These are phyloP conservation scores for Trissolcus japonicus DNA, from an alignment of 2,888 invertebrate species.

Conservation along the genomic window DNA sequence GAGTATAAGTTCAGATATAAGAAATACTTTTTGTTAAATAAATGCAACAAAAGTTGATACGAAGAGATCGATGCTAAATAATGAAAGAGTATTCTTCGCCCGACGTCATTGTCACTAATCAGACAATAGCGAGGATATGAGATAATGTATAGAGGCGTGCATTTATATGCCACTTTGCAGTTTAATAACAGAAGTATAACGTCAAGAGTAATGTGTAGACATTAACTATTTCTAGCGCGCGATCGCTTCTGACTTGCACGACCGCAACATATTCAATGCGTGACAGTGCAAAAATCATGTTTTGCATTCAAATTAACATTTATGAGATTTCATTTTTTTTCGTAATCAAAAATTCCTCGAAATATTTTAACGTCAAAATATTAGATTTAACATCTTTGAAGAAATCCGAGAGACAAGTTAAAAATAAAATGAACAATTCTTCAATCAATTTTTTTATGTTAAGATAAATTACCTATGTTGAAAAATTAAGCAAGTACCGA, in stretches of 20 bases:
- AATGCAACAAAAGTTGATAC: not conserved
- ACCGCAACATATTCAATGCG: conserved; percentile 13
- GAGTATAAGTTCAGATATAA: too few relatives aligned
- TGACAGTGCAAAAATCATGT: conserved; percentile 15
- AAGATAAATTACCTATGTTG: too few relatives aligned
- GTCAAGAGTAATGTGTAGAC: conserved; percentile 33
- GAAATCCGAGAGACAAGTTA: too few relatives aligned
- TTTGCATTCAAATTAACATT: not conserved
- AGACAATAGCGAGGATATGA: conserved; percentile 17
- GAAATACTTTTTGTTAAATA: not conserved
- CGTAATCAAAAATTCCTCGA: too few relatives aligned
- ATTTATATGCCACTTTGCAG: conserved; percentile 13
- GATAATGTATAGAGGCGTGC: conserved; percentile 25
- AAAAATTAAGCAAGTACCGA: too few relatives aligned
- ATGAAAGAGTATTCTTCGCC: conserved; percentile 10
- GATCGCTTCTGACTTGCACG: conserved; percentile 22
- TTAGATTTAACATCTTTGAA: too few relatives aligned
- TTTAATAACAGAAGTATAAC: conserved; percentile 22
- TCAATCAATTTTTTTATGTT: too few relatives aligned
- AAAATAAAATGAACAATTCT: too few relatives aligned
- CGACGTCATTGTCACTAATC: conserved; percentile 19
- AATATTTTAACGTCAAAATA: too few relatives aligned
- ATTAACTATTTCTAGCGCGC: conserved; percentile 17
- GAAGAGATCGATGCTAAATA: conserved; percentile 20
- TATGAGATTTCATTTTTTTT: not conserved